A percentile compares a stretch with the other conserved stretches of the same genome.
These are phyloP conservation scores for Carcinoscorpius rotundicauda DNA, from an alignment of 1,140 invertebrate species.

Conservation along the genomic window DNA sequence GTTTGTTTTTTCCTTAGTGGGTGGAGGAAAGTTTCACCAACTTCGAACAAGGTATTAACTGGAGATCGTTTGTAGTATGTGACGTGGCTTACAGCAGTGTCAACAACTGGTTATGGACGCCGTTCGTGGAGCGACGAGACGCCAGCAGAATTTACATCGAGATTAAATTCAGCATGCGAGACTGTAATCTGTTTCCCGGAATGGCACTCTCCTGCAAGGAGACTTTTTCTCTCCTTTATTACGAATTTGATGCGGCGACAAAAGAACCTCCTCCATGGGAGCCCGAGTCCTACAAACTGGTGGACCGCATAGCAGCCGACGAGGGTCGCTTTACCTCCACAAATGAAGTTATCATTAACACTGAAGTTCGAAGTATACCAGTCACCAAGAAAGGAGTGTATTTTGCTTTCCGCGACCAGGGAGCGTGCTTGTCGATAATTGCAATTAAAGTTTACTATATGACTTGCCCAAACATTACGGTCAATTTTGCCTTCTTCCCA, in stretches of 20 bases:
- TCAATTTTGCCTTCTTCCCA: conserved; percentile 83
- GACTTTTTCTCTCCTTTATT: conserved; percentile 89
- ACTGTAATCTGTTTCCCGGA: conserved; percentile 77
- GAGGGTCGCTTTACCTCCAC: conserved; percentile 85
- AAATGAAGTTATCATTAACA: conserved; percentile 80
- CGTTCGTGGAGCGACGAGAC: conserved; percentile 80
- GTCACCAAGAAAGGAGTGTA: conserved; percentile 92
- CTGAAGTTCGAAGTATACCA: conserved; percentile 82
- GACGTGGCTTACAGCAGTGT: conserved; percentile 91
- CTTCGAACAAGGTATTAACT: conserved; percentile 90
- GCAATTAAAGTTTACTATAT: conserved; percentile 94
- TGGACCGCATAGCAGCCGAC: conserved; percentile 78
- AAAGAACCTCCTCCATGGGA: conserved; percentile 82
- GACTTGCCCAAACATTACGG: conserved; percentile 81
- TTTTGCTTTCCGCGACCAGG: conserved; percentile 93
- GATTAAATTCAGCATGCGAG: conserved; percentile 89
- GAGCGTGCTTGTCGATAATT: conserved; percentile 88
- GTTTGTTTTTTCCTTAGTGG: conserved; percentile 52
- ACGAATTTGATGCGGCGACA: conserved; percentile 85
- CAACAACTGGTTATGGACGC: conserved; percentile 98
- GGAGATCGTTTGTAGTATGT: conserved; percentile 94
- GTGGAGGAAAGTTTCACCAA: conserved; percentile 93
- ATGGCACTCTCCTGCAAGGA: conserved; percentile 59
- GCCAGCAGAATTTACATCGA: conserved; percentile 95
- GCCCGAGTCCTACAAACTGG: conserved; percentile 81